A percentile compares a stretch with the other conserved stretches of the same genome.
phyloP scores from a whole-genome alignment of 2,797 vertebrate genomes.

The Heterohyrax brucei region DNA sequence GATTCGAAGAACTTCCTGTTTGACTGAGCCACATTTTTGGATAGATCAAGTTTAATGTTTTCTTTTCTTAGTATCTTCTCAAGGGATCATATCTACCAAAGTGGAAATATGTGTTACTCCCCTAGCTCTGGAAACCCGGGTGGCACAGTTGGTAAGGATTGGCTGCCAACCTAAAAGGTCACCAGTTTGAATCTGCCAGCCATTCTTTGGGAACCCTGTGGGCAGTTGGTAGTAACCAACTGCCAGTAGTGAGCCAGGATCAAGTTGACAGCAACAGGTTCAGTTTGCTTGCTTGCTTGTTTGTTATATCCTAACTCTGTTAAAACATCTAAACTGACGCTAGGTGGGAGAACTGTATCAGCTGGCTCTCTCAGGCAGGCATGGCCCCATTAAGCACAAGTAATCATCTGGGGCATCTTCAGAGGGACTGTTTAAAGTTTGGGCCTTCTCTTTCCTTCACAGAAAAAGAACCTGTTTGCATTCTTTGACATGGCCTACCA shows the following conservation, averaged over 20 bases:
- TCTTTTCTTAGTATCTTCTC: slow-evolving; percentile 19
- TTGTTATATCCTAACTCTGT: neutral
- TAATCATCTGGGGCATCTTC: neutral
- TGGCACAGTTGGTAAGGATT: too few relatives aligned
- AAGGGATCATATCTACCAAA: neutral
- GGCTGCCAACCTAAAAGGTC: too few relatives aligned
- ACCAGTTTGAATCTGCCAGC: too few relatives aligned
- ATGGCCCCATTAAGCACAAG: neutral
- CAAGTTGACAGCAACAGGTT: too few relatives aligned
- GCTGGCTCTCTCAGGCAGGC: neutral
- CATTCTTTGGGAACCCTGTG: too few relatives aligned
- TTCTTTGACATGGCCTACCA: slow-evolving; percentile 99
- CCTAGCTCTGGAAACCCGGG: neutral
- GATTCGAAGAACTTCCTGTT: neutral
- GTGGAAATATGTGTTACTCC: neutral
- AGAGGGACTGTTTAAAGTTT: slow-evolving; percentile 12
- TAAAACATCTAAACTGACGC: neutral
- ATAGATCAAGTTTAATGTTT: neutral
- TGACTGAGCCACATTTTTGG: neutral
- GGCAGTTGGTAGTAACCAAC: too few relatives aligned
- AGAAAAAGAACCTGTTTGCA: slow-evolving; percentile 97
- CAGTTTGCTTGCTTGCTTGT: too few relatives aligned
- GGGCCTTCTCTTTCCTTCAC: slow-evolving; percentile 67
- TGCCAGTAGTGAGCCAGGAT: too few relatives aligned
- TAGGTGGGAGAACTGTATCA: neutral